These are phyloP conservation scores for Zoanthus sociatus DNA, from an alignment of 92 coral and sea anemone genomes.

Conservation along the genomic window DNA sequence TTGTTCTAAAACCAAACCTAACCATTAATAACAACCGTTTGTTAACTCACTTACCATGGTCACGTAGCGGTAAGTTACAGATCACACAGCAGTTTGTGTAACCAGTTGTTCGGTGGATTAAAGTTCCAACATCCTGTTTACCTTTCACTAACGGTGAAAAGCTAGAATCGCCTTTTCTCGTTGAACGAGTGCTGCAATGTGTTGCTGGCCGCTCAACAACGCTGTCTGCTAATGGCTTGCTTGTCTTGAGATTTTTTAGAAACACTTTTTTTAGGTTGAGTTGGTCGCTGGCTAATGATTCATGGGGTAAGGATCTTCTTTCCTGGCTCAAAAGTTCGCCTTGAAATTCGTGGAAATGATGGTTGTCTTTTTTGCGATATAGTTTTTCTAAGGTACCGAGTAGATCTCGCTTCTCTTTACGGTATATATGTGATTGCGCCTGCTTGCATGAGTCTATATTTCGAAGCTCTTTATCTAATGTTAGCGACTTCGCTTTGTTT, in stretches of 20 bases:
- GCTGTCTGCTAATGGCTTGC: slow-evolving; percentile 52
- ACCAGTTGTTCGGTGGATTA: slow-evolving; percentile 84
- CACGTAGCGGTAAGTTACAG: slow-evolving; percentile 79
- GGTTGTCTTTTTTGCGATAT: slow-evolving; percentile 76
- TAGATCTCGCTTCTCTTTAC: slow-evolving; percentile 91
- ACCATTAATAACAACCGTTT: not conserved
- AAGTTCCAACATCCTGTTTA: slow-evolving; percentile 54
- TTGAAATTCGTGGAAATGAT: slow-evolving; percentile 55
- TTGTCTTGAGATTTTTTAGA: slow-evolving; percentile 5
- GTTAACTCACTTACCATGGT: slow-evolving; percentile 57
- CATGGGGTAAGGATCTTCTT: slow-evolving; percentile 11
- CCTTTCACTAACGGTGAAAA: not conserved
- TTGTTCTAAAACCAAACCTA: too few relatives aligned
- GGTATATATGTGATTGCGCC: slow-evolving; percentile 81
- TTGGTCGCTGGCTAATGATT: not conserved
- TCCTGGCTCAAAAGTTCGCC: slow-evolving; percentile 30
- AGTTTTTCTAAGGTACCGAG: slow-evolving; percentile 75
- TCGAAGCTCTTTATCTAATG: slow-evolving; percentile 83
- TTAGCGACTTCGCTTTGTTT: slow-evolving; percentile 87
- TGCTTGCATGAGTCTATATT: slow-evolving; percentile 89
- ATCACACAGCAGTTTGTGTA: slow-evolving; percentile 81
- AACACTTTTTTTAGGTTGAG: not conserved
- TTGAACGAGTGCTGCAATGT: slow-evolving; percentile 1
- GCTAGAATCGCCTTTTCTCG: not conserved
- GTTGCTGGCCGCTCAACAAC: slow-evolving; percentile 60